Conservation (phyloP, 1,140 invertebrate genomes). For the Holcopasites calliopsidis region DNA sequence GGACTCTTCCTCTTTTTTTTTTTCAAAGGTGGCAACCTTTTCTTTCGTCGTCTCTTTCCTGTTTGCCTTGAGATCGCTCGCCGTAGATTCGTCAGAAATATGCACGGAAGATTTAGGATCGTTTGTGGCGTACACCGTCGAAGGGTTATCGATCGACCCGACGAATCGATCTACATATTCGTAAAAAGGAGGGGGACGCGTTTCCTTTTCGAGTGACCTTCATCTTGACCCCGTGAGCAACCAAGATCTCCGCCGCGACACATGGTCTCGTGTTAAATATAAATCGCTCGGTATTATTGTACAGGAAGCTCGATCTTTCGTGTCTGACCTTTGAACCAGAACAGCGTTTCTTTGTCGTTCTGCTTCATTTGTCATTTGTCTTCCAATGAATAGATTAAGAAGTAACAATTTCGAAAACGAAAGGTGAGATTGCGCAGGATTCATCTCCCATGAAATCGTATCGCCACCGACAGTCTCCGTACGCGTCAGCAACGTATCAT, state of each 20-base stretch:
- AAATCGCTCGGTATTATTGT: neutral
- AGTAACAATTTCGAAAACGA: too few relatives aligned
- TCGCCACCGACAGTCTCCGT: too few relatives aligned
- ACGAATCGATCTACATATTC: constrained; percentile 41
- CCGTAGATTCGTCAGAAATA: constrained; percentile 32
- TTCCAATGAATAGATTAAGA: too few relatives aligned
- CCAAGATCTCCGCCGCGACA: neutral
- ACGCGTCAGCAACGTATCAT: too few relatives aligned
- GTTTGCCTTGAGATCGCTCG: neutral
- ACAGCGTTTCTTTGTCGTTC: neutral
- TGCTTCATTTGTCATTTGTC: too few relatives aligned
- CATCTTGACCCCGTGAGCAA: constrained; percentile 43
- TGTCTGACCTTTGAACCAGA: constrained; percentile 10
- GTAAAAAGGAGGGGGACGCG: constrained; percentile 40
- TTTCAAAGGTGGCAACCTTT: neutral
- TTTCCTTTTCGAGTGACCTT: constrained; percentile 50
- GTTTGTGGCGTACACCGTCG: neutral
- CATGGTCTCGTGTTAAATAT: constrained; percentile 22
- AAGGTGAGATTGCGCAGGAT: too few relatives aligned
- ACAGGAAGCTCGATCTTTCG: neutral
- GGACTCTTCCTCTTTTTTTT: neutral
- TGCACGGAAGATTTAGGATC: neutral
- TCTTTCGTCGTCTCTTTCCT: neutral
- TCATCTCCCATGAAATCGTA: too few relatives aligned
- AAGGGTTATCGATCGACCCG: constrained; percentile 52